Evolutionary conservation across 2,797 vertebrate species (phyloP).

Genomic region (Leucoraja ocellata): DNA sequence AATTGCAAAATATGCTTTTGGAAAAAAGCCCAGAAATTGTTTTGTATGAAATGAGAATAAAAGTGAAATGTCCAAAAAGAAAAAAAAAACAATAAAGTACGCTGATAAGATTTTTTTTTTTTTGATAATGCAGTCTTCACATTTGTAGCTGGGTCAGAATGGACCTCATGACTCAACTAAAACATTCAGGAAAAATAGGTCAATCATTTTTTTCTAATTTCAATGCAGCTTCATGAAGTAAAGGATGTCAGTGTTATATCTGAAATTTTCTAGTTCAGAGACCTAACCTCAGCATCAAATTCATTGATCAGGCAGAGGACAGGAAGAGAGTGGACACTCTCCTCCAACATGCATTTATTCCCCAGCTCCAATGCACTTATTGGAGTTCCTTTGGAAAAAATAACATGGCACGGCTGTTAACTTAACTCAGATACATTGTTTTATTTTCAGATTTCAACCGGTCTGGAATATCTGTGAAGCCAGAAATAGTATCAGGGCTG

Average conservation of each 20-base stretch:
- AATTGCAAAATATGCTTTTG: neutral
- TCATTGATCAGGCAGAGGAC: neutral
- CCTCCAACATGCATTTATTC: neutral
- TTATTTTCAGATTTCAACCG: too few relatives aligned
- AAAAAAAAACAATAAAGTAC: neutral
- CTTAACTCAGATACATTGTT: too few relatives aligned
- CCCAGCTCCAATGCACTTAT: neutral
- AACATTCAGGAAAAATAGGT: neutral
- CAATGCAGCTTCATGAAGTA: too few relatives aligned
- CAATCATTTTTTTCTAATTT: neutral
- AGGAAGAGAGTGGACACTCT: neutral
- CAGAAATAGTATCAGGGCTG: too few relatives aligned
- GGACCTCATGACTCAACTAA: neutral
- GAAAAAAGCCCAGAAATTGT: neutral
- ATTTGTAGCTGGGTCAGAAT: too few relatives aligned
- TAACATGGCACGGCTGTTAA: too few relatives aligned
- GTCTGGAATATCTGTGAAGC: too few relatives aligned
- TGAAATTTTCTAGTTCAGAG: neutral
- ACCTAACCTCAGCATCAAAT: neutral
- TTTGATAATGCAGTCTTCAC: too few relatives aligned
- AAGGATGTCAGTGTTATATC: neutral
- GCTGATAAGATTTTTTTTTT: too few relatives aligned
- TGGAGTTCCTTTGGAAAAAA: neutral
- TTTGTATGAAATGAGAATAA: neutral
- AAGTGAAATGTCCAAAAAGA: neutral